Conservation (phyloP, 2,113 vertebrate genomes). For the Megaceryle maxima region DNA sequence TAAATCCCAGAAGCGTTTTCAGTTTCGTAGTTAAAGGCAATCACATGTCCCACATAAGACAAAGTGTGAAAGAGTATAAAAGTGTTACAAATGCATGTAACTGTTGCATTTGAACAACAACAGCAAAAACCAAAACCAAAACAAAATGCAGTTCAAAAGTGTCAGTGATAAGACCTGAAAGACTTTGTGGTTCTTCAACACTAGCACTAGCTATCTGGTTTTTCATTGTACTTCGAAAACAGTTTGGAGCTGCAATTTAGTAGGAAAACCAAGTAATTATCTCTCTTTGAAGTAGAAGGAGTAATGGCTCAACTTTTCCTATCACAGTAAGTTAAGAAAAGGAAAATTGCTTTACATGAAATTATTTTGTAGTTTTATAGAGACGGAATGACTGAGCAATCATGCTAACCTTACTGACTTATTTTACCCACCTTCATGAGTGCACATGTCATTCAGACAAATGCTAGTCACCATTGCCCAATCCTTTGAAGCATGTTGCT, state of each 20-base stretch:
- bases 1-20: conserved; percentile 35
- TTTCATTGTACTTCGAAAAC: neutral
- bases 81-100: neutral
- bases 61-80: neutral
- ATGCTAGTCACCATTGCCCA: neutral
- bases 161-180: neutral
- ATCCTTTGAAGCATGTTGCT: neutral
- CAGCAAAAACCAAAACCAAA: neutral
- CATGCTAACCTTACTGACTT: neutral
- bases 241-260: neutral
- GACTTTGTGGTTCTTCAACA: neutral
- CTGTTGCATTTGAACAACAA: neutral
- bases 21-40: conserved; percentile 34
- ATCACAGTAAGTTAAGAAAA: neutral
- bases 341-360: neutral
- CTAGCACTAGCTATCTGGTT: neutral
- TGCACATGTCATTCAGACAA: neutral
- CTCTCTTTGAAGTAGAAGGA: neutral
- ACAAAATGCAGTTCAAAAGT: neutral
- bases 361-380: neutral
- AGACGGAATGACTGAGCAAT: neutral
- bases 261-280: neutral
- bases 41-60: neutral
- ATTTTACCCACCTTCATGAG: neutral
- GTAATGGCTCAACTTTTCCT: neutral